Conservation (phyloP, 2,113 vertebrate genomes). For the Rhinoderma darwinii region DNA sequence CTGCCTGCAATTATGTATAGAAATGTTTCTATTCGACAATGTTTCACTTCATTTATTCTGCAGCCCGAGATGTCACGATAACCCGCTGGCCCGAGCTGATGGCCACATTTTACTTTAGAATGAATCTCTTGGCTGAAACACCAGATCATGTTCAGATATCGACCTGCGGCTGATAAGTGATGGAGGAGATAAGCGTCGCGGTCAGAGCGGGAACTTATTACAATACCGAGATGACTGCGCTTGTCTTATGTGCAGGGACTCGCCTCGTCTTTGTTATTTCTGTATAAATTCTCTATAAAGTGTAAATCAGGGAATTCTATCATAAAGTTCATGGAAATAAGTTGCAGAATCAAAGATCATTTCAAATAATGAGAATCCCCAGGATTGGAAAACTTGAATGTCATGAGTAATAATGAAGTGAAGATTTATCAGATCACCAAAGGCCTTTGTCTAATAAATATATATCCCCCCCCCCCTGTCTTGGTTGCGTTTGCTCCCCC, state of each 20-base stretch:
- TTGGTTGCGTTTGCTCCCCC: too few relatives aligned
- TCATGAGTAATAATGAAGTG: not conserved
- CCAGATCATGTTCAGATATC: slow-evolving; percentile 15
- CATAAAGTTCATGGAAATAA: not conserved
- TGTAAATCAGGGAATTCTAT: not conserved
- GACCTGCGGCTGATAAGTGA: slow-evolving; percentile 26
- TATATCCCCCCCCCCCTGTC: too few relatives aligned
- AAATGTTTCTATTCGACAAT: slow-evolving; percentile 19
- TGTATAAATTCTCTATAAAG: not conserved
- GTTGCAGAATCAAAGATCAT: not conserved
- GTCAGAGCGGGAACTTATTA: not conserved
- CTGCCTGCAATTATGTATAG: slow-evolving; percentile 26
- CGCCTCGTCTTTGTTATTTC: not conserved
- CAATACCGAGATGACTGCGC: not conserved
- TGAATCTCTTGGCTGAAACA: not conserved
- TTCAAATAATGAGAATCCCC: not conserved
- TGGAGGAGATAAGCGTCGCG: not conserved
- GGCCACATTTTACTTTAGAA: slow-evolving; percentile 15
- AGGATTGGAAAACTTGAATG: not conserved
- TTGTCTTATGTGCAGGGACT: not conserved
- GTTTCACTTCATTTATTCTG: slow-evolving; percentile 1
- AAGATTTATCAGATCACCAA: too few relatives aligned
- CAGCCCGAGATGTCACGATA: not conserved
- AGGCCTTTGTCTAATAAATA: too few relatives aligned
- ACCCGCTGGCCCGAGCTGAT: not conserved